A percentile compares a stretch with the other conserved stretches of the same genome.
Conservation (phyloP, 2,888 invertebrate species). For the Mechanitis mazaeus region DNA sequence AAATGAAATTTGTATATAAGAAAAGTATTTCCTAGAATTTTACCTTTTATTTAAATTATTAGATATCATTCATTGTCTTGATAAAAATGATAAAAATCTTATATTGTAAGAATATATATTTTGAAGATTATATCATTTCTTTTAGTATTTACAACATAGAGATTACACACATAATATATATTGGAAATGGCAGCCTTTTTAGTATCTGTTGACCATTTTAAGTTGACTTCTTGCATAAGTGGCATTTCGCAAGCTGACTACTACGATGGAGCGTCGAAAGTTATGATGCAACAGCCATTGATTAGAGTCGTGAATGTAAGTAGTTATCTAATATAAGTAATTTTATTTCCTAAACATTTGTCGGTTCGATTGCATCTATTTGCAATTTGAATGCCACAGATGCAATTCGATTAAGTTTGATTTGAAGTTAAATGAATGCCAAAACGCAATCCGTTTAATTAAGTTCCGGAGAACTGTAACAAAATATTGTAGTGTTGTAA, state of each 20-base stretch:
- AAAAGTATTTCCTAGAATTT: too few species aligned
- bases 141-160: background rate
- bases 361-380: background rate
- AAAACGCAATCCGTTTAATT: background rate
- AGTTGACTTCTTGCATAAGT: slow-evolving; percentile 63
- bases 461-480: too few species aligned
- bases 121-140: background rate
- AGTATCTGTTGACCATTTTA: slow-evolving; percentile 42
- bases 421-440: background rate
- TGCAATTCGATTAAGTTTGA: background rate
- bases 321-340: slow-evolving; percentile 55
- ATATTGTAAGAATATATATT: background rate
- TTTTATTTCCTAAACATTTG: slow-evolving; percentile 32
- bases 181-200: slow-evolving; percentile 1
- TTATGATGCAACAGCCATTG: slow-evolving; percentile 70
- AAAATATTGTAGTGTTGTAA: background rate
- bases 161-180: background rate
- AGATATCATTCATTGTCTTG: too few species aligned
- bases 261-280: slow-evolving; percentile 57
- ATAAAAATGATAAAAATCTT: too few species aligned
- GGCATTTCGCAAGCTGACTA: slow-evolving; percentile 60
- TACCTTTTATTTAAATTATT: too few species aligned
- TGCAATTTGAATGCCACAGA: background rate
- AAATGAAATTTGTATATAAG: too few species aligned
- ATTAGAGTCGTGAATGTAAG: slow-evolving; percentile 67